Conservation (phyloP, 1,140 invertebrate genomes). For the Idris sp. region DNA sequence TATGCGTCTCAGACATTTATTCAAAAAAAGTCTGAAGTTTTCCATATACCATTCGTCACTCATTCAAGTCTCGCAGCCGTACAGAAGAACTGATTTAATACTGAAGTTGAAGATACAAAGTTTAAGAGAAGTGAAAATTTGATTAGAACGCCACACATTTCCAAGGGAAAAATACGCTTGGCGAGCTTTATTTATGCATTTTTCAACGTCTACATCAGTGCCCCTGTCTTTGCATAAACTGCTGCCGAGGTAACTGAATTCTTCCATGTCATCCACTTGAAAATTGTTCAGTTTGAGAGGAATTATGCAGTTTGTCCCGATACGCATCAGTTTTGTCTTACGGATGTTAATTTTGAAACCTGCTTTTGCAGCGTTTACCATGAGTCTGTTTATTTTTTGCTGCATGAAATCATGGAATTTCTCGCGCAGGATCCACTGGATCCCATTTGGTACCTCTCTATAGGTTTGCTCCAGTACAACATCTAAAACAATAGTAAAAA, state of each 20-base stretch:
- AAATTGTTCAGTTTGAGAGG: constrained; percentile 13
- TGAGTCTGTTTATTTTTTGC: constrained; percentile 14
- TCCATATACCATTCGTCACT: too few species aligned
- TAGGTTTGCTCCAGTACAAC: constrained; percentile 10
- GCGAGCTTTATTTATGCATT: constrained; percentile 19
- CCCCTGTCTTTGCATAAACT: constrained; percentile 16
- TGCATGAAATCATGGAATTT: constrained; percentile 17
- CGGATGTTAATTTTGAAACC: constrained; percentile 27
- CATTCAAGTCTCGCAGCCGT: constrained; percentile 18
- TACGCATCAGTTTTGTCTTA: constrained; percentile 31
- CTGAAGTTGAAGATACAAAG: constrained; percentile 12
- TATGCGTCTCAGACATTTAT: constrained; percentile 12
- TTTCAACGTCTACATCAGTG: constrained; percentile 17
- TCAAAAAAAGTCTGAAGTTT: constrained; percentile 18
- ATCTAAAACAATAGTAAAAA: constrained; percentile 16
- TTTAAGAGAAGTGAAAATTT: constrained; percentile 2
- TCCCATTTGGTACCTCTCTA: constrained; percentile 12
- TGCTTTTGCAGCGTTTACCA: constrained; percentile 16
- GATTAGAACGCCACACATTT: constrained; percentile 14
- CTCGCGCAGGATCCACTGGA: constrained; percentile 13
- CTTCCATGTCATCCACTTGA: constrained; percentile 13
- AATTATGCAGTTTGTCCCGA: neutral
- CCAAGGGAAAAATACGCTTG: constrained; percentile 7
- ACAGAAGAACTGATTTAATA: constrained; percentile 13
- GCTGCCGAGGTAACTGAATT: constrained; percentile 22